Evolutionary conservation across 2,113 vertebrate species (phyloP), one percentile per base, ranked within the genome.

Genomic region (Piprites chloris): DNA sequence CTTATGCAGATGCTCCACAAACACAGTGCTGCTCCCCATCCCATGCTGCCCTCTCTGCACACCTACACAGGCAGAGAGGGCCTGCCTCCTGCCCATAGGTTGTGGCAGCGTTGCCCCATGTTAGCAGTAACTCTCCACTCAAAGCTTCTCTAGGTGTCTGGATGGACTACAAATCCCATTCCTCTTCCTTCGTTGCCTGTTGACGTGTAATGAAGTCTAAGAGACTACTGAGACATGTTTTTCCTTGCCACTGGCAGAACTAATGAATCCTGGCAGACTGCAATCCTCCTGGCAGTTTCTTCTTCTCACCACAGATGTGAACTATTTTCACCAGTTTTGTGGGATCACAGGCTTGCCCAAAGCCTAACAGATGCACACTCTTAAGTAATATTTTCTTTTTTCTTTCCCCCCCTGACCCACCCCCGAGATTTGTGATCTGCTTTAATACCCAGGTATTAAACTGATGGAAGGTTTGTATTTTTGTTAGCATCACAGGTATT

Each of bases 221-320:
- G 87, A 77, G 46, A 77, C 58, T 67, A 79, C 37, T 39, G 85
- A 67, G 78, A 93, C 50, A 37, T 47, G 39, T 28, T 81, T 93
- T 93, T 83, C 52, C 46, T 83, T 77, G 76, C 71, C 41, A 44
- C 27, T 35, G 44, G 26, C 74, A 90, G 75, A 85, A 80, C 68
- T 90, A 87, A 90, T 77, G 73, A 90, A 47, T 74, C 59, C 82
- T 80, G 72, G 41, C 50, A 88, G 79, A 67, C 37, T 63, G 72
- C 0, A 1, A 73, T 62, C 32, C 42, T 76, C 55, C 21, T 0
- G 0, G 33, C 6, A 3, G 6, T 88, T 86, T 86, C 47, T 55
- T 79, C 28, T 69, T 83, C 63, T 90, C 56, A 74, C 42, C 46
- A 79, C 37, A 79, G 35, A 68, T 47, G 28, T 19, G 22, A 87